These are phyloP conservation scores for Hydriomena furcata DNA, from an alignment of 2,888 invertebrate species.

Conservation along the genomic window DNA sequence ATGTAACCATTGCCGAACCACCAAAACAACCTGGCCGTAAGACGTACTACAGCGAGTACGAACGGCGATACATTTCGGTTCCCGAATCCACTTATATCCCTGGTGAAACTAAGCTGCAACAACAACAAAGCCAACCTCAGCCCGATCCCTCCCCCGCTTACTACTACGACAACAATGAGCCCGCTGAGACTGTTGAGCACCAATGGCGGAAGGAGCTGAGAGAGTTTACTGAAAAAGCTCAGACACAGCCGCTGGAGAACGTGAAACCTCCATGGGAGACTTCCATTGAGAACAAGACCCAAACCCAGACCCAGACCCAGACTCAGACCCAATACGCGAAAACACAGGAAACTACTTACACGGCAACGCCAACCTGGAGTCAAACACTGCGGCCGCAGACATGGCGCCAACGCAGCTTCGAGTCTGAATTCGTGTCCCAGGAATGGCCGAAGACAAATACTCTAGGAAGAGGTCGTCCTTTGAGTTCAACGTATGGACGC, in stretches of 20 bases:
- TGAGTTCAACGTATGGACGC: slow-evolving; percentile 64
- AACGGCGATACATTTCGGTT: slow-evolving; percentile 75
- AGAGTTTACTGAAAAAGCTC: slow-evolving; percentile 75
- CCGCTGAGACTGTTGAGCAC: slow-evolving; percentile 65
- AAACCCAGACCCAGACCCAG: slow-evolving; percentile 49
- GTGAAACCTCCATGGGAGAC: slow-evolving; percentile 73
- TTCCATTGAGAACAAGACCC: slow-evolving; percentile 48
- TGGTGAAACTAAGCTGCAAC: slow-evolving; percentile 66
- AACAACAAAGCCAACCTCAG: slow-evolving; percentile 66
- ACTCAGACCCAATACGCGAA: slow-evolving; percentile 47
- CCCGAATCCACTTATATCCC: slow-evolving; percentile 76
- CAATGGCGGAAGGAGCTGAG: slow-evolving; percentile 78
- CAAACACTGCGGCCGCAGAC: slow-evolving; percentile 75
- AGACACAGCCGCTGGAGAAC: slow-evolving; percentile 57
- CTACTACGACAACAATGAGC: slow-evolving; percentile 74
- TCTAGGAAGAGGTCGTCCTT: slow-evolving; percentile 69
- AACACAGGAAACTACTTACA: slow-evolving; percentile 54
- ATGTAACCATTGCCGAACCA: slow-evolving; percentile 53
- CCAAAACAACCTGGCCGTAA: slow-evolving; percentile 68
- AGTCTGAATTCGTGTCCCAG: slow-evolving; percentile 70
- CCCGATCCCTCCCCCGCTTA: slow-evolving; percentile 76
- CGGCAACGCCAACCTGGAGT: slow-evolving; percentile 74
- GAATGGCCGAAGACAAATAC: slow-evolving; percentile 74
- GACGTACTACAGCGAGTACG: slow-evolving; percentile 78
- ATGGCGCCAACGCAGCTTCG: slow-evolving; percentile 75